A percentile compares a stretch with the other conserved stretches of the same genome.
Evolutionary conservation across 2,888 invertebrate genomes (phyloP).

Genomic region (Cyclophora punctaria): DNA sequence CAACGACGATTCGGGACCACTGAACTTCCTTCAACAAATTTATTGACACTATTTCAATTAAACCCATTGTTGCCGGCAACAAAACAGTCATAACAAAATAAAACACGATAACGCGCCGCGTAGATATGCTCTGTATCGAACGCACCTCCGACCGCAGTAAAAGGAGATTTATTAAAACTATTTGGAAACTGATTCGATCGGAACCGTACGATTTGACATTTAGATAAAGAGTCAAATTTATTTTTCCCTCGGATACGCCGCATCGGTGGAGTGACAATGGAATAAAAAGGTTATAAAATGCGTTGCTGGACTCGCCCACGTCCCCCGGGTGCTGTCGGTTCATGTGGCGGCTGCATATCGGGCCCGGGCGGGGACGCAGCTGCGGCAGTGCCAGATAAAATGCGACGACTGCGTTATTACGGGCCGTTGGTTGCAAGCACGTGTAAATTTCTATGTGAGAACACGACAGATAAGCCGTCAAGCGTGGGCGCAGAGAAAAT

Average conservation of each 20-base stretch:
- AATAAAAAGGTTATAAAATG: slow-evolving; percentile 74
- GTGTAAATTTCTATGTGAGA: slow-evolving; percentile 73
- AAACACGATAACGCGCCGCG: slow-evolving; percentile 69
- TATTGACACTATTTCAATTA: slow-evolving; percentile 76
- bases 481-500: slow-evolving; percentile 59
- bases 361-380: slow-evolving; percentile 34
- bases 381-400: slow-evolving; percentile 60
- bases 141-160: slow-evolving; percentile 59
- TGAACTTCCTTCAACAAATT: slow-evolving; percentile 60
- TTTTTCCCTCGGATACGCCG: slow-evolving; percentile 63
- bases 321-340: slow-evolving; percentile 59
- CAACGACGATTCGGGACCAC: slow-evolving; percentile 47
- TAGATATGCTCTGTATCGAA: slow-evolving; percentile 59
- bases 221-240: slow-evolving; percentile 74
- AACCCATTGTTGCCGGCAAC: slow-evolving; percentile 66
- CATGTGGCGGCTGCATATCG: slow-evolving; percentile 45
- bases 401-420: slow-evolving; percentile 63
- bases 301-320: slow-evolving; percentile 66
- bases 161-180: slow-evolving; percentile 76
- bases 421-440: slow-evolving; percentile 58
- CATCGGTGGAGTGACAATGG: slow-evolving; percentile 67
- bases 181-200: slow-evolving; percentile 75
- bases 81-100: slow-evolving; percentile 66
- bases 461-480: slow-evolving; percentile 55
- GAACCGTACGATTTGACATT: slow-evolving; percentile 74